phyloP scores from a whole-genome alignment of 2,113 vertebrate species.

The Ailuropoda melanoleuca region DNA sequence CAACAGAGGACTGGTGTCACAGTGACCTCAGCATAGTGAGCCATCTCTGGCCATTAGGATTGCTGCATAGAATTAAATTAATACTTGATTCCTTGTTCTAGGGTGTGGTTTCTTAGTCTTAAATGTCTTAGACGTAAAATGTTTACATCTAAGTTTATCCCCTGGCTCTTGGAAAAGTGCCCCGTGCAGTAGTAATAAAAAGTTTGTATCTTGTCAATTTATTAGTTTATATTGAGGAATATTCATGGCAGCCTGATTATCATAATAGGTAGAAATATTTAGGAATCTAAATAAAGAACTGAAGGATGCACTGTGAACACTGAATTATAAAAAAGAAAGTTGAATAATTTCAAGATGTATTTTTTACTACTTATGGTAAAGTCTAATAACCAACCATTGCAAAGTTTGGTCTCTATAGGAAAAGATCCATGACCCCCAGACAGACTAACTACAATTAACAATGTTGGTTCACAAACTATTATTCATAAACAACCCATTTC shows the following conservation, averaged over 20 bases:
- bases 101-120: not conserved
- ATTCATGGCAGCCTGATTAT: not conserved
- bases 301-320: not conserved
- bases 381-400: not conserved
- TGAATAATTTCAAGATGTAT: not conserved
- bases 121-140: not conserved
- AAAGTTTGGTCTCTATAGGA: not conserved
- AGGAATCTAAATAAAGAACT: not conserved
- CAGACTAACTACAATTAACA: not conserved
- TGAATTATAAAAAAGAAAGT: not conserved
- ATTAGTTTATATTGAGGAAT: not conserved
- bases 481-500: not conserved
- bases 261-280: not conserved
- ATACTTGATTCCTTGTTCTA: not conserved
- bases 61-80: not conserved
- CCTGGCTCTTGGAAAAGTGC: not conserved
- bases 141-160: not conserved
- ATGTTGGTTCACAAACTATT: not conserved
- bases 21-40: not conserved
- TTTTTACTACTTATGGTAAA: not conserved
- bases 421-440: not conserved
- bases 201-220: not conserved
- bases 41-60: not conserved
- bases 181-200: not conserved
- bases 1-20: not conserved